phyloP scores from a whole-genome alignment of 1,140 invertebrate species.

The Drosophila tani region DNA sequence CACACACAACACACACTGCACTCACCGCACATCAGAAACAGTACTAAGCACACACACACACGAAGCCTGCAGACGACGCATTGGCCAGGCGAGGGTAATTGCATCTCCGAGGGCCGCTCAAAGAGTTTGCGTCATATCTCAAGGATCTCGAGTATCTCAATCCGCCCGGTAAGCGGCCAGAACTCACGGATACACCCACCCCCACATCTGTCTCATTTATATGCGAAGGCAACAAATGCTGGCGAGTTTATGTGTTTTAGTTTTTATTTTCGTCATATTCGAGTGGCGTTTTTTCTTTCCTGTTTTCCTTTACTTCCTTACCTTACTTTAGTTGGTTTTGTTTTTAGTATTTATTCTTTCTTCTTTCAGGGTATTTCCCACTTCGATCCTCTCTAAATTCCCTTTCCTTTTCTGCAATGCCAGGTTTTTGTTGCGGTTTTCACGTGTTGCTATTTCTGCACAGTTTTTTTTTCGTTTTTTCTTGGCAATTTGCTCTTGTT shows the following conservation, averaged over 20 bases:
- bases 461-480: conserved; percentile 38
- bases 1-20: conserved; percentile 36
- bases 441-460: conserved; percentile 78
- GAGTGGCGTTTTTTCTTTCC: conserved; percentile 51
- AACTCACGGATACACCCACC: conserved; percentile 34
- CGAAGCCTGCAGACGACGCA: conserved; percentile 33
- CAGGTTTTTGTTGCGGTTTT: conserved; percentile 67
- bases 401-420: conserved; percentile 25
- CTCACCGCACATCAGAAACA: conserved; percentile 12
- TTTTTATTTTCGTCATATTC: conserved; percentile 77
- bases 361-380: not conserved
- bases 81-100: conserved; percentile 40
- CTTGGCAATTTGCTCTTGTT: conserved; percentile 54
- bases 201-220: conserved; percentile 28
- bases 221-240: conserved; percentile 35
- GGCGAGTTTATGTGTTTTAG: conserved; percentile 58
- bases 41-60: conserved; percentile 4
- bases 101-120: conserved; percentile 30
- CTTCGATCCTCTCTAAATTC: conserved; percentile 6
- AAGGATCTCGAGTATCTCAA: conserved; percentile 28
- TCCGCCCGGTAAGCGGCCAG: conserved; percentile 3
- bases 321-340: conserved; percentile 6
- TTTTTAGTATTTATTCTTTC: conserved; percentile 14
- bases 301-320: conserved; percentile 14
- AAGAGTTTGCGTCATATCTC: conserved; percentile 16